Evolutionary conservation across 2,113 vertebrate genomes (phyloP), one percentile per base, ranked within the genome.

Genomic region (Rousettus leschenaultii): DNA sequence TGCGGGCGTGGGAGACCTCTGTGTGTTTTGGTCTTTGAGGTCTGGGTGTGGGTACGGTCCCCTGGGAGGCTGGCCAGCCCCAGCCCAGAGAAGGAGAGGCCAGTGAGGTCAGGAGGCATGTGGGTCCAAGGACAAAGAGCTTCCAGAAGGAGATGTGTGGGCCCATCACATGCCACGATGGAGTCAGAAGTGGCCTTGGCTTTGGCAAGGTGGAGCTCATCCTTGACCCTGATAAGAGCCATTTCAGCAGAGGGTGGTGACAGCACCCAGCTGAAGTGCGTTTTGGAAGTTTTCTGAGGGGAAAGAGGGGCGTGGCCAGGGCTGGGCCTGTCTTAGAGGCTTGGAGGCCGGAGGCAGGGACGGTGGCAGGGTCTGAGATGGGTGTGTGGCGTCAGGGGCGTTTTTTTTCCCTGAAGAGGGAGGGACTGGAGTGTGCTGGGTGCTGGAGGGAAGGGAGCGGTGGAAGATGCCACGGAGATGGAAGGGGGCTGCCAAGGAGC

Each of bases 341-440:
- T 9, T 19, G 89, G 35, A 0, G 3, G 33, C 22, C 80, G 53
- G 3, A 59, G 33, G 33, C 48, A 16, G 28, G 33, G 33, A 4
- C 4, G 7, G 91, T 2, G 28, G 61, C 66, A 8, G 4, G 3
- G 18, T 35, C 33, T 57, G 74, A 28, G 28, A 43, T 57, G 33
- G 2, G n/a, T 26, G 18, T 2, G 43, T 3, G 45, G 80, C 1
- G 0, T 10, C 11, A 28, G 1, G 16, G 16, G 33, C 6, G 9
- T 26, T 1, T 16, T 26, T 48, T 33, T 12, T 22, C n/a, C 30
- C 35, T 35, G 6, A 15, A 4, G 38, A n/a, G 9, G 57, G 53
- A 38, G 66, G 10, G 43, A 0, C 8, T 1, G 0, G 15, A 16
- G 15, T 0, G 0, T 0, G 0, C 4, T 22, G 33, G 33, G n/a